phyloP scores from a whole-genome alignment of 2,113 vertebrate genomes.

The Pseudorasbora parva region DNA sequence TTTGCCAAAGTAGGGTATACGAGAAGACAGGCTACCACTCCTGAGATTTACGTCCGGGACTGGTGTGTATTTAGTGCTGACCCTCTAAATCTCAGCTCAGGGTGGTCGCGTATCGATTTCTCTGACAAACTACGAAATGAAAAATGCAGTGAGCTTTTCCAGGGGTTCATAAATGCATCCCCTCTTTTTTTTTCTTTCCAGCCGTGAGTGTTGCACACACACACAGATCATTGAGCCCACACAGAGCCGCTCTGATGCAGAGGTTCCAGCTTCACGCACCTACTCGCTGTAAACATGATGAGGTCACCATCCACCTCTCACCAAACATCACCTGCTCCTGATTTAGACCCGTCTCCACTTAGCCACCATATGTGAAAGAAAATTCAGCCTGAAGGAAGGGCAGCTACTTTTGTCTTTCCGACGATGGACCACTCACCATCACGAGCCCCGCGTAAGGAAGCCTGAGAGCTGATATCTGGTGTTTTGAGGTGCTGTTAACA shows the following conservation, averaged over 20 bases:
- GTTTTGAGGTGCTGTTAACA: slow-evolving; percentile 49
- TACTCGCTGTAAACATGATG: slow-evolving; percentile 8
- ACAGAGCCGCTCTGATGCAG: background rate
- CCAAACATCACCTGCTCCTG: slow-evolving; percentile 23
- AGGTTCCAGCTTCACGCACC: background rate
- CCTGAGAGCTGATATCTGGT: slow-evolving; percentile 36
- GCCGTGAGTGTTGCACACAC: background rate
- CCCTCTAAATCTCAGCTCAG: slow-evolving; percentile 51
- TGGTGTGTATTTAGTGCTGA: slow-evolving; percentile 43
- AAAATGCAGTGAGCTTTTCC: slow-evolving; percentile 48
- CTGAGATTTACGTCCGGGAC: slow-evolving; percentile 36
- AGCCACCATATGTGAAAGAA: slow-evolving; percentile 27
- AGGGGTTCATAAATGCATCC: slow-evolving; percentile 49
- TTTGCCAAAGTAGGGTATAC: slow-evolving; percentile 33
- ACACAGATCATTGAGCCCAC: background rate
- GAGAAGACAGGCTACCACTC: slow-evolving; percentile 24
- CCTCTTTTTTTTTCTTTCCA: slow-evolving; percentile 24
- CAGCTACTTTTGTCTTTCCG: background rate
- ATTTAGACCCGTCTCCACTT: background rate
- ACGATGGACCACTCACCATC: background rate
- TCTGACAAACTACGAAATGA: slow-evolving; percentile 50
- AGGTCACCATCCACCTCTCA: background rate
- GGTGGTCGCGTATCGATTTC: slow-evolving; percentile 52
- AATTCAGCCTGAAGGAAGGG: slow-evolving; percentile 18
- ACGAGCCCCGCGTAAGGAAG: background rate